These are phyloP conservation scores for Cheirogaleus medius DNA, from an alignment of 2,113 vertebrate species.

Conservation along the genomic window DNA sequence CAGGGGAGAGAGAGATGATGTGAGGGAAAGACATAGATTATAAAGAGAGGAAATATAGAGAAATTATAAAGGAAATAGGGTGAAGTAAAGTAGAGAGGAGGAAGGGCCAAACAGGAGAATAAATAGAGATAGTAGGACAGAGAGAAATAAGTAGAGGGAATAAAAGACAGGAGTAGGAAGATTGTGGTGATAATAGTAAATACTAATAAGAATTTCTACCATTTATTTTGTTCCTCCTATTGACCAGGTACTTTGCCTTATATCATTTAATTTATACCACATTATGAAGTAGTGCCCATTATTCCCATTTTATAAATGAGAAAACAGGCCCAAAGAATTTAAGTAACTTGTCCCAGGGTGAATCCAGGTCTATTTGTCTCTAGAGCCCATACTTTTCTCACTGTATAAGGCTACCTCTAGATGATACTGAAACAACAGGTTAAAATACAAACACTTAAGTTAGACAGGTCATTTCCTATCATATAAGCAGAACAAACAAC, in stretches of 20 bases:
- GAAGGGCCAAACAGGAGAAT: background rate
- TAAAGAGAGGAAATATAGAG: background rate
- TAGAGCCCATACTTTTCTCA: background rate
- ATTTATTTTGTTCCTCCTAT: background rate
- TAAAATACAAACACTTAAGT: background rate
- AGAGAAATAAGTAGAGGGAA: background rate
- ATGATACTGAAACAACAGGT: background rate
- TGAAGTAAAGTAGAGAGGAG: background rate
- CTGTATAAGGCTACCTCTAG: background rate
- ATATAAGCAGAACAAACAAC: slow-evolving; percentile 5
- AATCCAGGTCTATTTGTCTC: background rate
- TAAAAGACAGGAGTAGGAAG: background rate
- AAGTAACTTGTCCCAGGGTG: background rate
- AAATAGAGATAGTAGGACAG: background rate
- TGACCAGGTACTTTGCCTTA: background rate
- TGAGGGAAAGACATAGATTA: background rate
- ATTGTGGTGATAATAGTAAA: background rate
- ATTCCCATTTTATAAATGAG: slow-evolving; percentile 1
- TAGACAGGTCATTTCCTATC: background rate
- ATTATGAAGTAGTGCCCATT: background rate
- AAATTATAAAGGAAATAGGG: background rate
- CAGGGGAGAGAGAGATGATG: background rate
- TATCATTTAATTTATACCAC: background rate
- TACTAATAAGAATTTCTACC: background rate
- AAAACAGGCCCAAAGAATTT: background rate